Evolutionary conservation across 1,140 invertebrate genomes (phyloP), one percentile per base, ranked within the genome.

Genomic region (Solenopsis invicta): DNA sequence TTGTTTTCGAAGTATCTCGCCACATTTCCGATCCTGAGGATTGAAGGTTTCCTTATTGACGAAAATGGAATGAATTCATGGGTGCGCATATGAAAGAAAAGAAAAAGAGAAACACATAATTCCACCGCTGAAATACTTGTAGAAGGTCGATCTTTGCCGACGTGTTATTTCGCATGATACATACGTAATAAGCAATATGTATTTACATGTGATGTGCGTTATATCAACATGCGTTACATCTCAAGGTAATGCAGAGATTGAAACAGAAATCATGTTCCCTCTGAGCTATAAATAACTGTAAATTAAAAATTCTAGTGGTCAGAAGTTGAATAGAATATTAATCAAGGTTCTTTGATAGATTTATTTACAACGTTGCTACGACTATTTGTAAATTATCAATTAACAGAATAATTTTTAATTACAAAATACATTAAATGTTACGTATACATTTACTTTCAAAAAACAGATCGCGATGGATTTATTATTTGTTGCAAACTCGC

Each of bases 1-100:
- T 71, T 69, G 66, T 81, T 71, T 81, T 81, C 66, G 21, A 81
- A 81, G 50, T 50, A 37, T 16, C 16, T 48, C 3, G 16, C 21
- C 37, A 41, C 9, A 52, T 21, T 12, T 13, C 45, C n/a, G 56
- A 3, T 3, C 45, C 16, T 45, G 37, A 71, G 21, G n/a, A 54
- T 41, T 13, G 48, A 54, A 56, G 21, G 37, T 29, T 54, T 81
- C 8, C 16, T 56, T 81, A 81, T 56, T 54, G 34, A 21, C 9
- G 5, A 45, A 56, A 81, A 45, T 66, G 21, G 10, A 9, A 16
- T 18, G 12, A 1, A 45, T 67, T 67, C n/a, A 45, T 18, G 64
- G n/a, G 8, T 24, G 9, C 16, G 37, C 16, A 29, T 10, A 16
- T 24, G 24, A 81, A 81, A 3, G 41, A 3, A 61, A 13, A 41